A percentile compares a stretch with the other conserved stretches of the same genome.
These are phyloP conservation scores for human DNA, from an alignment of 2,113 vertebrate genomes.

Conservation along the genomic window DNA sequence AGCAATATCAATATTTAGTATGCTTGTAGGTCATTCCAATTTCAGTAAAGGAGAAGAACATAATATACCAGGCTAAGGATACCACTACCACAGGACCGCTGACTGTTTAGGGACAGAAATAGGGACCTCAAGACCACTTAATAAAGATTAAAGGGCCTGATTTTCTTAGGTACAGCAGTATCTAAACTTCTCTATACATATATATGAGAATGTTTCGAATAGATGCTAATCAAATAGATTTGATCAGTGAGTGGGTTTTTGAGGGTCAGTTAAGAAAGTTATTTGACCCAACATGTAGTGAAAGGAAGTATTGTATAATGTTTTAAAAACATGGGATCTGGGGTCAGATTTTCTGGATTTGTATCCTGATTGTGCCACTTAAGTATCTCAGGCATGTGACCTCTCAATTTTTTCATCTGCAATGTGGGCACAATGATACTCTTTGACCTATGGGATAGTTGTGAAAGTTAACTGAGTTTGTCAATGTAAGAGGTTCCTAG, in stretches of 20 bases:
- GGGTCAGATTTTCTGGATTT: constrained; percentile 13
- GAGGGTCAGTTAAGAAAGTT: not conserved
- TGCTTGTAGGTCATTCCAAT: not conserved
- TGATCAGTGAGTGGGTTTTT: not conserved
- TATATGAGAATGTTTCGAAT: not conserved
- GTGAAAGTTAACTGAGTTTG: not conserved
- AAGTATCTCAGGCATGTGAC: not conserved
- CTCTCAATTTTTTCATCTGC: not conserved
- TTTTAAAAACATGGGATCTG: not conserved
- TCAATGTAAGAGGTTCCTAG: not conserved
- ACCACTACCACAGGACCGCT: not conserved
- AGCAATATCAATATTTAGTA: constrained; percentile 8
- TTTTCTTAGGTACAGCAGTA: not conserved
- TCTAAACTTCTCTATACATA: not conserved
- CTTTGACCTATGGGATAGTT: not conserved
- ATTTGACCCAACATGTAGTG: not conserved
- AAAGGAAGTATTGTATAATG: not conserved
- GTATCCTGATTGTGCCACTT: not conserved
- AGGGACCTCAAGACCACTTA: not conserved
- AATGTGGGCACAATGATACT: not conserved
- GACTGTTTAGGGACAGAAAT: not conserved
- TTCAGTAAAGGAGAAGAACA: not conserved
- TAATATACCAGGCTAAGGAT: not conserved
- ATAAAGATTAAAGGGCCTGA: not conserved
- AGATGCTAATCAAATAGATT: constrained; percentile 1